Conservation (phyloP, 2,888 invertebrate species). For the Lasioglossum zephyrum region DNA sequence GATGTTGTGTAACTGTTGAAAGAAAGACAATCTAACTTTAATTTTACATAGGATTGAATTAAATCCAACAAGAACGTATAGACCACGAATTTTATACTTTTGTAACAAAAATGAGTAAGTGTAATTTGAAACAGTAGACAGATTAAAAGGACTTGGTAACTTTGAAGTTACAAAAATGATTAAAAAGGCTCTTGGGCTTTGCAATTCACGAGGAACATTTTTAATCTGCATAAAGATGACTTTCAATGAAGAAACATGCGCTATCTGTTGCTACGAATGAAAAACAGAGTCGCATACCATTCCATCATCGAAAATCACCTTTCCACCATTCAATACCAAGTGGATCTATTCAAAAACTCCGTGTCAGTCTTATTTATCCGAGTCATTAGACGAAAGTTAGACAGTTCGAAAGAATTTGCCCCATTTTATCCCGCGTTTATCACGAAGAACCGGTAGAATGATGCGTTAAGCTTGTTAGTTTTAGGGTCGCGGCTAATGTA, state of each 20-base stretch:
- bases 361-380: neutral
- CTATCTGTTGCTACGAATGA: too few species aligned
- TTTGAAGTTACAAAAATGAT: neutral
- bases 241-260: neutral
- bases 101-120: too few species aligned
- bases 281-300: neutral
- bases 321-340: neutral
- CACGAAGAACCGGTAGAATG: neutral
- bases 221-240: neutral
- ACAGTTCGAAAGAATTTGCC: neutral
- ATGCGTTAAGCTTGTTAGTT: constrained; percentile 59
- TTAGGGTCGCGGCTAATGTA: constrained; percentile 55
- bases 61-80: too few species aligned
- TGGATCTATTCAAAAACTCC: neutral
- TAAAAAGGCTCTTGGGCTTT: neutral
- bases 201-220: neutral
- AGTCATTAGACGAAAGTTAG: neutral
- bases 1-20: neutral
- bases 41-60: neutral
- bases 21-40: neutral
- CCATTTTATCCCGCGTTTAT: neutral
- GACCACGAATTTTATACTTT: too few species aligned
- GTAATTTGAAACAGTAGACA: neutral
- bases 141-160: neutral
- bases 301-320: neutral